Evolutionary conservation across 2,113 vertebrate species (phyloP).

Genomic region (Nycticorax nycticorax): DNA sequence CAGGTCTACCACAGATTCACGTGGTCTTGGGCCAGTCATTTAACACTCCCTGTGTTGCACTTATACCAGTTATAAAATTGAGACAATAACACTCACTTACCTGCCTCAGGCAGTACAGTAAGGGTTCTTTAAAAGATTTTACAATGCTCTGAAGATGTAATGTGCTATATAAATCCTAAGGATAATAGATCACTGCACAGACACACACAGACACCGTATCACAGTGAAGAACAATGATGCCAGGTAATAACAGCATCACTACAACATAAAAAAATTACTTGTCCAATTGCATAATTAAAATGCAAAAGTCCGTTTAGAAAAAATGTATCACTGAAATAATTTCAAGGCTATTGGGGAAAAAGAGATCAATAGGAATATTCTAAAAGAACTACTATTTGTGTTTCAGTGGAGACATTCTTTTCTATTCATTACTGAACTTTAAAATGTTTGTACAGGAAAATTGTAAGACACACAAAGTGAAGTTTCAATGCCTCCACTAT

Average conservation of each 20-base stretch:
- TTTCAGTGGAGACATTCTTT: slow-evolving; percentile 63
- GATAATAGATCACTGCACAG: slow-evolving; percentile 52
- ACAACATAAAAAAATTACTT: slow-evolving; percentile 64
- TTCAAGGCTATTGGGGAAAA: not conserved
- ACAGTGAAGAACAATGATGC: slow-evolving; percentile 58
- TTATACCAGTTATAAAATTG: slow-evolving; percentile 17
- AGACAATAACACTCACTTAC: slow-evolving; percentile 38
- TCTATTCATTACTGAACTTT: slow-evolving; percentile 50
- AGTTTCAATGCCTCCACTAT: slow-evolving; percentile 46
- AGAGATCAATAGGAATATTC: slow-evolving; percentile 42
- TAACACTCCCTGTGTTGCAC: not conserved
- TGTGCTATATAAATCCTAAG: slow-evolving; percentile 45
- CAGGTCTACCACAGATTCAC: not conserved
- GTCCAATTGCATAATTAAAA: slow-evolving; percentile 54
- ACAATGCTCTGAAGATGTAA: slow-evolving; percentile 49
- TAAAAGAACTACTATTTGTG: slow-evolving; percentile 46
- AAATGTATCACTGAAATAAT: slow-evolving; percentile 25
- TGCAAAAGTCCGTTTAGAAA: not conserved
- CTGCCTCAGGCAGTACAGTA: slow-evolving; percentile 37
- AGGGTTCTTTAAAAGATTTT: slow-evolving; percentile 31
- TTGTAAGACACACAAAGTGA: slow-evolving; percentile 52
- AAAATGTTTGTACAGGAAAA: slow-evolving; percentile 66
- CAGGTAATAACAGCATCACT: slow-evolving; percentile 30
- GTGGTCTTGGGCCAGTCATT: not conserved
- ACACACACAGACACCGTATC: slow-evolving; percentile 45